Evolutionary conservation across 1,140 invertebrate genomes (phyloP).

Genomic region (Pemphigus obesinymphae): DNA sequence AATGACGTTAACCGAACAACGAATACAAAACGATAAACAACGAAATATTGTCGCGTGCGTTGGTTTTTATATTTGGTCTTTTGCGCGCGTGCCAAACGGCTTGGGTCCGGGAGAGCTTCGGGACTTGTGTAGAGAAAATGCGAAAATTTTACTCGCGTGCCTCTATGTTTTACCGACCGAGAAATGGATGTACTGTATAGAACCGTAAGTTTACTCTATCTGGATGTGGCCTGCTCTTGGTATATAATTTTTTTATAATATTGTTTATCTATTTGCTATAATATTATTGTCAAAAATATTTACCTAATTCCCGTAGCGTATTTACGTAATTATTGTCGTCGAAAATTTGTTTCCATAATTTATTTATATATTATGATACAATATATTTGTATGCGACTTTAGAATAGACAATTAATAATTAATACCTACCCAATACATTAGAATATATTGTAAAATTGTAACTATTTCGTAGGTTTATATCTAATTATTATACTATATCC

Average conservation of each 20-base stretch:
- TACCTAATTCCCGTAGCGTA: conserved; percentile 24
- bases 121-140: conserved; percentile 32
- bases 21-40: not conserved
- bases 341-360: not conserved
- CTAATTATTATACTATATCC: conserved; percentile 4
- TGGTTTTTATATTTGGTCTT: not conserved
- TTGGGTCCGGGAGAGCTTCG: conserved; percentile 26
- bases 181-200: conserved; percentile 36
- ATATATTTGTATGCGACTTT: not conserved
- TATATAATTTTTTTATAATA: conserved; percentile 19
- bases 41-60: not conserved
- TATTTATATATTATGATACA: not conserved
- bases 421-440: not conserved
- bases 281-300: not conserved
- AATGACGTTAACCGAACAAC: no score
- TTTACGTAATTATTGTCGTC: conserved; percentile 4
- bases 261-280: not conserved
- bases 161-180: conserved; percentile 27
- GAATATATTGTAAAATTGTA: conserved; percentile 1
- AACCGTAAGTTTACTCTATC: conserved; percentile 29
- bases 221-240: conserved; percentile 39
- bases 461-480: not conserved
- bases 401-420: not conserved
- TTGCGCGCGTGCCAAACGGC: not conserved
- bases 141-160: conserved; percentile 23